Evolutionary conservation across 2,888 invertebrate species (phyloP), one percentile per base, ranked within the genome.

Genomic region (Ellobium chinense): DNA sequence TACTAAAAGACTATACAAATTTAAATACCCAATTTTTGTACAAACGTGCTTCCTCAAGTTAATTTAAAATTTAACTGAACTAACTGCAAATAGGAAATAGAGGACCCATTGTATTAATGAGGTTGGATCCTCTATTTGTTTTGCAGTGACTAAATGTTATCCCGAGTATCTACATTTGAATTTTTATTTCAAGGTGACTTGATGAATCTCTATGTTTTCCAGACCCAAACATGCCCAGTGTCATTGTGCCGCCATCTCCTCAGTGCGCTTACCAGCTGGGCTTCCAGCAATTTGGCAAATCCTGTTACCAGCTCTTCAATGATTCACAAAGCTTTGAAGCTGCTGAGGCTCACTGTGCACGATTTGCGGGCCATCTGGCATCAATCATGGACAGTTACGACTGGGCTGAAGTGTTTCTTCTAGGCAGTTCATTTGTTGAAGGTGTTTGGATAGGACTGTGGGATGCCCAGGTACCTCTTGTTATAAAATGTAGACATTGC

Each of bases 361-460:
- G 27, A n/a, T 39, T 21, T 4, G 21, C 18, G n/a, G 58, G 58
- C 5, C n/a, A 34, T 29, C 46, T 80, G 68, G 66, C 65, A 21
- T 68, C 80, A 5, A 21, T 74, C 2, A 37, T 72, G 63, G 70
- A 77, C 58, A 66, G 54, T 21, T 77, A 58, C 39, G 81, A 80
- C 27, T 66, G 58, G 70, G 70, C 69, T 21, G 36, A 77, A 63
- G 21, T 68, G 14, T 65, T 74, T 36, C 60, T 80, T 2, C 29
- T 74, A 21, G 29, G 54, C 37, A 18, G 46, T 27, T 14, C 12
- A 1, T 39, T 56, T 60, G 31, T 34, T 27, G 31, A 66, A 37
- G 73, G 66, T 29, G 34, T 74, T 14, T 80, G 80, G 80, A 66
- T 80, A 14, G 80, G 80, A 4, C 31, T 80, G 14, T 74, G 46